Evolutionary conservation across 2,888 invertebrate genomes (phyloP), one percentile per base, ranked within the genome.

Genomic region (Dendrolimus houi): DNA sequence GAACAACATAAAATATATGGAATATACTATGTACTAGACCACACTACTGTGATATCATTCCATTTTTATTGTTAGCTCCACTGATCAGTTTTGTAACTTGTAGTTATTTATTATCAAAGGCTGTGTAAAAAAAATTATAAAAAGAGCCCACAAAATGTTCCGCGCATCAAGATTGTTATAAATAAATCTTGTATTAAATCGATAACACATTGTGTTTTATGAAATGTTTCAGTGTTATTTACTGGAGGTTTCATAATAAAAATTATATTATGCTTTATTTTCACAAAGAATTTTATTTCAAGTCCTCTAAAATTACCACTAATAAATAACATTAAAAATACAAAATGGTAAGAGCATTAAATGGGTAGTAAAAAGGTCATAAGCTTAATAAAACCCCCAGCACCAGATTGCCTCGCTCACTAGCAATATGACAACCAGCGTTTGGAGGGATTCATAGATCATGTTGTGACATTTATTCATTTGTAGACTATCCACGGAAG

Each of bases 231-330:
- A 89, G 88, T 88, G 86, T 85, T 89, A 85, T 87, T 86, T 80
- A 89, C 89, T 89, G 89, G 83, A 86, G 79, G 80, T 88, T 89
- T 88, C 89, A 80, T 89, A 88, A 89, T 88, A 85, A 88, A 76
- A 89, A 89, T 87, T 89, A 87, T 89, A 88, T 85, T 88, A 89
- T 89, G 89, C 89, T 89, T 89, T 89, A 88, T 89, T 90, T 89
- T 88, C 76, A 86, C 67, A 73, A 72, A 73, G 82, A 68, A 72
- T 89, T 89, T 89, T 83, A 85, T 87, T 85, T 76, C 57, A 63
- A 63, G 60, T 65, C 63, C 64, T 65, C 64, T 64, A 62, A 14
- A 29, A 29, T 29, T 6, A 29, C 6, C 29, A 29, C 29, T 29
- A 29, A 29, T 29, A 29, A 29, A 29, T 29, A 29, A 29, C 29